Conservation (phyloP, 35 echinoderm and acorn worm genomes). For the Apostichopus californicus region DNA sequence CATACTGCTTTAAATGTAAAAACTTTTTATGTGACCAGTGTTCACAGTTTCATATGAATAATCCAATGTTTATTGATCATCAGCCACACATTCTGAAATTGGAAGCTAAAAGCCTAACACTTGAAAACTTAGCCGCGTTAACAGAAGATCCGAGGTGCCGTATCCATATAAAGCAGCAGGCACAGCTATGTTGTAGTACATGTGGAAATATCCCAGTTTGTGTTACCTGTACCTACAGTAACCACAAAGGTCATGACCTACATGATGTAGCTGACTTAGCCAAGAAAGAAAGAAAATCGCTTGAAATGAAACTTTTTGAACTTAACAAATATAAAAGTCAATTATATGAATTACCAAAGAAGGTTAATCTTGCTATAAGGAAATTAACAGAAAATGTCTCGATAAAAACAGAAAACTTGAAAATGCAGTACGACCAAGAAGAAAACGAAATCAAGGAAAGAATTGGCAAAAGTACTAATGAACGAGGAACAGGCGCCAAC, state of each 20-base stretch:
- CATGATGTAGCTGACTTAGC: slow-evolving; percentile 3
- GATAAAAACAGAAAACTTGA: neutral
- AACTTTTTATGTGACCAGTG: neutral
- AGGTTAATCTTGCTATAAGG: neutral
- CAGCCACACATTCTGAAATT: neutral
- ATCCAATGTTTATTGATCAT: slow-evolving; percentile 8
- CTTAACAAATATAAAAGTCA: neutral
- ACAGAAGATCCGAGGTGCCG: slow-evolving; percentile 8
- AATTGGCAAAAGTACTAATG: neutral
- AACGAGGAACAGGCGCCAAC: neutral
- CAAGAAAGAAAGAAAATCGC: neutral
- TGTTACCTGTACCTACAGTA: slow-evolving; percentile 10
- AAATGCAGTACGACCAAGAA: neutral
- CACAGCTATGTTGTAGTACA: slow-evolving; percentile 1
- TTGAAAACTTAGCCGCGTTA: neutral
- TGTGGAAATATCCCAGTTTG: slow-evolving; percentile 28
- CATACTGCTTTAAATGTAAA: neutral
- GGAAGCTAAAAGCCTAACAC: slow-evolving; percentile 12
- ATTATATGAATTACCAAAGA: neutral
- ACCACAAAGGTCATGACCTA: slow-evolving; percentile 21
- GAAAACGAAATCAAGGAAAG: neutral
- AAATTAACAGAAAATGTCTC: neutral
- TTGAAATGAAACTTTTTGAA: neutral
- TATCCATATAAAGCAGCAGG: neutral
- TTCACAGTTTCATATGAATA: neutral